Base-by-base conservation (phyloP, 2,888 invertebrate species). In the Syritta pipiens region DNA sequence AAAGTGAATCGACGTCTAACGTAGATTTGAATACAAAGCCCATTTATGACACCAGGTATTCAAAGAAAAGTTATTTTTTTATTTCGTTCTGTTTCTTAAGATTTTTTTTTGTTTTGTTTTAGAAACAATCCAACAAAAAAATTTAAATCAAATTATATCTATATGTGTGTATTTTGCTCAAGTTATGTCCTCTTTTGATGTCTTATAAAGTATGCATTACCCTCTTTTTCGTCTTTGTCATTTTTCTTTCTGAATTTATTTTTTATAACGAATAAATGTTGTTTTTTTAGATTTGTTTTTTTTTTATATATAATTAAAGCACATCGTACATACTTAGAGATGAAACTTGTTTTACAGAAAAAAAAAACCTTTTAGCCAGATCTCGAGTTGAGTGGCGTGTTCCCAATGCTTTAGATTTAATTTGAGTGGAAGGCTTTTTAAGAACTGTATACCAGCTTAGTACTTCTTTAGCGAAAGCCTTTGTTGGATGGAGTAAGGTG, bases 21-120 rank as follows among this genome's bases (percentile, higher is more conserved):
- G 81, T 83, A 82, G 82, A 83, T 83, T 83, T 83, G 82, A 82
- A 83, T 77, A 74, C 84, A 81, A 84, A 83, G 83, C 83, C 83
- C 81, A 82, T 84, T 83, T 82, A 83, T 83, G 84, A 84, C 82
- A 84, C 84, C 82, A 84, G 84, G 84, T 84, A 84, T 81, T 82
- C 81, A 71, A 72, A 46, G 44, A 68, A 49, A 71, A 55, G 49
- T 72, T 48, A 44, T 62, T 42, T 68, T 40, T 30, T 32, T 20
- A 53, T 44, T 42, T 20, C 4, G 10, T 24, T 59, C 55, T 28
- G 1, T 37, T 37, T 53, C 35, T 37, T 48, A 42, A 42, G 28
- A 12, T 14, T 17, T 65, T 35, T 35, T 14, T 48, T 57, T 22
- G 4, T 26, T 37, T 22, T 51, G 3, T 9, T 24, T 46, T 24